phyloP scores from a whole-genome alignment of 2,888 invertebrate genomes.

The Cantharis nigra region DNA sequence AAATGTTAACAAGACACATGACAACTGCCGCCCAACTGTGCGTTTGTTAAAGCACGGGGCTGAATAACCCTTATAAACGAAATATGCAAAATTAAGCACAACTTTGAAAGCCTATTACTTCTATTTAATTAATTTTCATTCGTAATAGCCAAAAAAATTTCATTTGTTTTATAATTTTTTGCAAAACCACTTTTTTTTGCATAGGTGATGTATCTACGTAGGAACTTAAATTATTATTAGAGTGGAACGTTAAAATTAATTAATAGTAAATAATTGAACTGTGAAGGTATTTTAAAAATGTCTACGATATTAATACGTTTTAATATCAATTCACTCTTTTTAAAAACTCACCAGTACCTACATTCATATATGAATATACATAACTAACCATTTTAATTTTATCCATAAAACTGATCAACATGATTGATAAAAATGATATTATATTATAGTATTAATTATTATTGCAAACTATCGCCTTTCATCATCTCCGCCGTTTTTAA shows the following conservation, averaged over 20 bases:
- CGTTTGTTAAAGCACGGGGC: slow-evolving; percentile 31
- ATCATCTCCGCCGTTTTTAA: no score
- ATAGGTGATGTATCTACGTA: not conserved
- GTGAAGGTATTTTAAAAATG: not conserved
- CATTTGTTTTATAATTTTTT: not conserved
- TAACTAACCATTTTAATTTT: not conserved
- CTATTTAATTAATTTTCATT: not conserved
- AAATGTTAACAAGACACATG: slow-evolving; percentile 59
- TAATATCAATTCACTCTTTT: not conserved
- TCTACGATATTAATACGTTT: not conserved
- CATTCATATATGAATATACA: not conserved
- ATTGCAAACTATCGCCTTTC: no score
- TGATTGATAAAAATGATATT: no score
- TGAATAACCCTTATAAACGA: slow-evolving; percentile 26
- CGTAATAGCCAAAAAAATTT: not conserved
- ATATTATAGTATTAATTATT: no score
- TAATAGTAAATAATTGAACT: not conserved
- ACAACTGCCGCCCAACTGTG: slow-evolving; percentile 48
- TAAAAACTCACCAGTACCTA: not conserved
- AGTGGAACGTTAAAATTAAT: not conserved
- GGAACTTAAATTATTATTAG: not conserved
- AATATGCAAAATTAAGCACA: slow-evolving; percentile 9
- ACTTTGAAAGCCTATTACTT: slow-evolving; percentile 1
- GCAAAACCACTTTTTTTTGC: not conserved
- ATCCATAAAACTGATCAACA: no score